A percentile compares a stretch with the other conserved stretches of the same genome.
phyloP scores from a whole-genome alignment of 1,140 invertebrate species.

The Charaxes varanes region DNA sequence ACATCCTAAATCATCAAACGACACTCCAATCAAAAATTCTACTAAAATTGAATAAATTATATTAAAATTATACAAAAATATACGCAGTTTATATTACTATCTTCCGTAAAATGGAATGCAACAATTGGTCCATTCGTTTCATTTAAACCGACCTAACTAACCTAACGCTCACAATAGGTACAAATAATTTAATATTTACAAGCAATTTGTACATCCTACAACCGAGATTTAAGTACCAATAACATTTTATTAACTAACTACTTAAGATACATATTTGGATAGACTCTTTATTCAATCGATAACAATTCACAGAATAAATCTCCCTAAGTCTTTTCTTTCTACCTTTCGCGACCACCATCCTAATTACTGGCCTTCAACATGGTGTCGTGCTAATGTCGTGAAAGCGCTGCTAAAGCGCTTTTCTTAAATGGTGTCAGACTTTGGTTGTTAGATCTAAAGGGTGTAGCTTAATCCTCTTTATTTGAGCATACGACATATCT shows the following conservation, averaged over 20 bases:
- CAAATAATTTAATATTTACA: slow-evolving; percentile 73
- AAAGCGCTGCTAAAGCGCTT: slow-evolving; percentile 8
- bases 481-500: slow-evolving; percentile 62
- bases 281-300: slow-evolving; percentile 64
- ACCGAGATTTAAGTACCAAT: slow-evolving; percentile 52
- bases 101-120: slow-evolving; percentile 37
- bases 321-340: slow-evolving; percentile 31
- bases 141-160: slow-evolving; percentile 48
- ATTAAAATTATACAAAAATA: slow-evolving; percentile 51
- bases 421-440: slow-evolving; percentile 50
- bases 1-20: slow-evolving; percentile 41
- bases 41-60: slow-evolving; percentile 65
- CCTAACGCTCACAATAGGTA: slow-evolving; percentile 44
- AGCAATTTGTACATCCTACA: slow-evolving; percentile 59
- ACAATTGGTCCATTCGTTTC: slow-evolving; percentile 40
- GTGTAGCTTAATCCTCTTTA: slow-evolving; percentile 73
- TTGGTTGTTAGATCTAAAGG: slow-evolving; percentile 82
- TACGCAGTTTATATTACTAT: slow-evolving; percentile 33
- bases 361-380: slow-evolving; percentile 58
- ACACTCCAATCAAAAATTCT: slow-evolving; percentile 51
- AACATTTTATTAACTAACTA: slow-evolving; percentile 47
- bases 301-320: slow-evolving; percentile 56
- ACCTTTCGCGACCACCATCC: slow-evolving; percentile 60
- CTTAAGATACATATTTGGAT: slow-evolving; percentile 72
- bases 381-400: slow-evolving; percentile 9